Conservation (phyloP, 2,888 invertebrate genomes). For the Himalopsyche kuldschensis region DNA sequence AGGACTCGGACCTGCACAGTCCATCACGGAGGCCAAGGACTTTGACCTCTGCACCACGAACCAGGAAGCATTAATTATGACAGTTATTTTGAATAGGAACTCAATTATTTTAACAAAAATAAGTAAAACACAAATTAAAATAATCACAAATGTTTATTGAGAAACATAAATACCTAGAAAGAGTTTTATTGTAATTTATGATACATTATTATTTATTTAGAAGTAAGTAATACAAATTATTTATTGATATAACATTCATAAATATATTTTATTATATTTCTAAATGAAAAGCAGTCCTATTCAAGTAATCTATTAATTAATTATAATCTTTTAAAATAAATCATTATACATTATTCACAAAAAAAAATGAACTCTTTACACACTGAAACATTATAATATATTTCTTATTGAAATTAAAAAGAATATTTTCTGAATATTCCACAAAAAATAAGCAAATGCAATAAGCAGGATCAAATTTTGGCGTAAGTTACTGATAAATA, state of each 20-base stretch:
- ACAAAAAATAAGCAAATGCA: too few species aligned
- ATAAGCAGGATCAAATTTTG: too few species aligned
- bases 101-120: neutral
- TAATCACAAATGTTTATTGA: slow-evolving; percentile 26
- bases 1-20: too few species aligned
- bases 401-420: neutral
- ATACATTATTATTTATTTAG: neutral
- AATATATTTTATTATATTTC: neutral
- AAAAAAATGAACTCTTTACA: neutral
- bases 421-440: too few species aligned
- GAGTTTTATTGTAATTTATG: neutral
- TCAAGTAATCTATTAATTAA: neutral
- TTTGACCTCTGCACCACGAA: too few species aligned
- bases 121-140: slow-evolving; percentile 12
- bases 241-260: neutral
- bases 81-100: too few species aligned
- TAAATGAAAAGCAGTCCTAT: neutral
- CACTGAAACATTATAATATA: neutral
- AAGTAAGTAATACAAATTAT: neutral
- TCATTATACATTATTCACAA: neutral
- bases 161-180: slow-evolving; percentile 32
- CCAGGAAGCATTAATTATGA: too few species aligned
- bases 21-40: too few species aligned
- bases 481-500: too few species aligned
- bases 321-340: neutral